Conservation (phyloP, 1,140 invertebrate genomes). For the Drosophila pseudoobscura region DNA sequence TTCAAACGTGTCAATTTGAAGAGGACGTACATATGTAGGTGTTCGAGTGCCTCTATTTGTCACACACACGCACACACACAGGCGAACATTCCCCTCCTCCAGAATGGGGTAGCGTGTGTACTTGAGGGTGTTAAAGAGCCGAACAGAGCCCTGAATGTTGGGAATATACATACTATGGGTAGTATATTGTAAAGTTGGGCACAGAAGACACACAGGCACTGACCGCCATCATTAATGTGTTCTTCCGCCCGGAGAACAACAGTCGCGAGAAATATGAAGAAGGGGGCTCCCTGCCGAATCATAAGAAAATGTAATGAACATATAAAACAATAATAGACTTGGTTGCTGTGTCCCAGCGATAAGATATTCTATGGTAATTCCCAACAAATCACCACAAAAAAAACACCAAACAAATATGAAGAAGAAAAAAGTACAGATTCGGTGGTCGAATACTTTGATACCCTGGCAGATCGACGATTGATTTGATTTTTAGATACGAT, state of each 20-base stretch:
- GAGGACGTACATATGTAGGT: slow-evolving; percentile 29
- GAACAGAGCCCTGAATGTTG: no score
- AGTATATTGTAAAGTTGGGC: no score
- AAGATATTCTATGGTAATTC: slow-evolving; percentile 49
- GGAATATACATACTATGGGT: no score
- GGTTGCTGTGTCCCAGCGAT: slow-evolving; percentile 17
- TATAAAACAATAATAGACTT: slow-evolving; percentile 25
- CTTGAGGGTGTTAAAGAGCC: neutral
- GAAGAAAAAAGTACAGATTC: neutral
- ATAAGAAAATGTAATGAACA: slow-evolving; percentile 29
- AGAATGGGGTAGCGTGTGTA: neutral
- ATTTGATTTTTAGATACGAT: no score
- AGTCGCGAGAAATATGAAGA: slow-evolving; percentile 21
- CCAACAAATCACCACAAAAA: slow-evolving; percentile 21
- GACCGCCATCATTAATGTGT: no score
- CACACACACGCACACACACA: slow-evolving; percentile 17
- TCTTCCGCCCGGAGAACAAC: neutral
- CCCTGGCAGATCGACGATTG: no score
- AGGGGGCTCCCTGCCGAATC: neutral
- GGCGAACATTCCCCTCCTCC: no score
- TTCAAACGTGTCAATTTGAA: slow-evolving; percentile 61
- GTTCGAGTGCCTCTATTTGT: slow-evolving; percentile 40
- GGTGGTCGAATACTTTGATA: neutral
- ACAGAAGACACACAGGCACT: no score
- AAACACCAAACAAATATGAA: neutral